phyloP scores from a whole-genome alignment of 2,113 vertebrate genomes.

The Heteronetta atricapilla region DNA sequence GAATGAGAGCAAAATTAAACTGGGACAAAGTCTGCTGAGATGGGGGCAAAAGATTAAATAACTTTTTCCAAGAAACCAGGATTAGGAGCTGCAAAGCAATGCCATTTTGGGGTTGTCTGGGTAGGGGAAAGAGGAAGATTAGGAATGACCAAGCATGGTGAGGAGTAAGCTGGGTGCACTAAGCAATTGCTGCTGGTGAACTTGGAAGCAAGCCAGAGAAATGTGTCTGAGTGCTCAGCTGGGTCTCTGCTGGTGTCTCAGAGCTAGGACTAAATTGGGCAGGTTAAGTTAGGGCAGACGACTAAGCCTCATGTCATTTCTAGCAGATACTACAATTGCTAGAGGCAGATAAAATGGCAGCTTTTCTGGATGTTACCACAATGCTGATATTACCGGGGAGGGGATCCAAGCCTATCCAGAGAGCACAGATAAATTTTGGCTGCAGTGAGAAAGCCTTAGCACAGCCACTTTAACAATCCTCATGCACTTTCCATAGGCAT shows the following conservation, averaged over 20 bases:
- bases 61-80: not conserved
- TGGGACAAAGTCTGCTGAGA: not conserved
- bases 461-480: not conserved
- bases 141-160: not conserved
- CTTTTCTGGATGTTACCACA: slow-evolving; percentile 18
- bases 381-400: slow-evolving; percentile 38
- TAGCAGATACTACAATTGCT: slow-evolving; percentile 30
- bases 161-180: not conserved
- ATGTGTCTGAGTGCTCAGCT: not conserved
- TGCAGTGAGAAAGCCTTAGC: not conserved
- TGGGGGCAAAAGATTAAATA: not conserved
- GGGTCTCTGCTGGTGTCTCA: not conserved
- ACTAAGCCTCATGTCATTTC: not conserved
- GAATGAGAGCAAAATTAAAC: not conserved
- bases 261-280: not conserved
- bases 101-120: not conserved
- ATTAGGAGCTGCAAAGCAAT: not conserved
- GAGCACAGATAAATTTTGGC: slow-evolving; percentile 15
- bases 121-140: not conserved
- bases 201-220: not conserved
- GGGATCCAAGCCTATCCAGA: not conserved
- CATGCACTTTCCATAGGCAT: not conserved
- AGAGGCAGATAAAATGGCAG: slow-evolving; percentile 44
- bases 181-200: not conserved
- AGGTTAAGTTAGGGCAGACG: not conserved